These are phyloP conservation scores for Formica selysi DNA, from an alignment of 1,140 invertebrate genomes.

Conservation along the genomic window DNA sequence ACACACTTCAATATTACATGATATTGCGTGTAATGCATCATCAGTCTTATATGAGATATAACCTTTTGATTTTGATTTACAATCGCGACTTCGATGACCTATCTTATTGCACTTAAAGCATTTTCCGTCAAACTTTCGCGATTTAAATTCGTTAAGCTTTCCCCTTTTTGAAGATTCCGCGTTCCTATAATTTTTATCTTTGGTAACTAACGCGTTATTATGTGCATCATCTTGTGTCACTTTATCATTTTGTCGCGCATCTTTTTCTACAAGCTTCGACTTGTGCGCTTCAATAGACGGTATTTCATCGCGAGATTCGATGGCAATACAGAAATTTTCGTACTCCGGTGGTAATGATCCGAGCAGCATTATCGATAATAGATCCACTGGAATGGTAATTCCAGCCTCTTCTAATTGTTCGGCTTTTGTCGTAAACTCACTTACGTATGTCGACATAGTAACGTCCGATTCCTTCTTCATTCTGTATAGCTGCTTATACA, in stretches of 20 bases:
- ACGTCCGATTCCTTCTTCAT: not conserved
- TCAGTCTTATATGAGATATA: not conserved
- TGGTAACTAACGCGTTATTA: not conserved
- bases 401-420: slow-evolving; percentile 1
- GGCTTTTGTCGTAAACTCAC: not conserved
- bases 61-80: not conserved
- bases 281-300: slow-evolving; percentile 8
- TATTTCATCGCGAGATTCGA: slow-evolving; percentile 20
- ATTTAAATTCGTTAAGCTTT: not conserved
- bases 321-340: slow-evolving; percentile 17
- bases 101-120: slow-evolving; percentile 25
- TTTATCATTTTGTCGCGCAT: not conserved
- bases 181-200: not conserved
- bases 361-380: not conserved
- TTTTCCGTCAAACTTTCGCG: not conserved
- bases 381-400: not conserved
- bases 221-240: not conserved
- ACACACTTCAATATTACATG: not conserved
- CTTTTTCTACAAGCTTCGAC: slow-evolving; percentile 11
- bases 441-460: not conserved
- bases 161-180: not conserved
- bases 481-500: slow-evolving; percentile 3
- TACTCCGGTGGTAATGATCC: not conserved
- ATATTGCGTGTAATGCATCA: not conserved
- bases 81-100: not conserved